Percentiles rank a stretch among this genome's conserved stretches.
These are phyloP conservation scores for Peromyscus leucopus DNA, from an alignment of 2,113 vertebrate species.

Conservation along the genomic window DNA sequence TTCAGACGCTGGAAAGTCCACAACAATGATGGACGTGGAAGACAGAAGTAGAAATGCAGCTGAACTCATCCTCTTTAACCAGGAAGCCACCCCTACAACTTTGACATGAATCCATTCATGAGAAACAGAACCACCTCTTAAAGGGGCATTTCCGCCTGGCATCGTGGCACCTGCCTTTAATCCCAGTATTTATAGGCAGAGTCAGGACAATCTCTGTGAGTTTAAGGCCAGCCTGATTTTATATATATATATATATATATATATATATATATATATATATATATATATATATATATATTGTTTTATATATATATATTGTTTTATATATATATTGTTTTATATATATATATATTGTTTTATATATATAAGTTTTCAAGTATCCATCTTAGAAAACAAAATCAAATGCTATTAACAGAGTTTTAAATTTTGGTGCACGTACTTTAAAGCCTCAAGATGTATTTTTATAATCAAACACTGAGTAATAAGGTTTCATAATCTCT, in stretches of 20 bases:
- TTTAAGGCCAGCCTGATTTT: background rate
- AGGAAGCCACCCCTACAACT: background rate
- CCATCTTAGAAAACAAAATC: background rate
- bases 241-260: background rate
- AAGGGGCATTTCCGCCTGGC: background rate
- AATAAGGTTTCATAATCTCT: background rate
- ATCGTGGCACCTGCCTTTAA: background rate
- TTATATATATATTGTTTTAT: no score
- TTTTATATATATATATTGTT: no score
- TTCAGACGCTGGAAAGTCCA: background rate
- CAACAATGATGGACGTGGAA: no score
- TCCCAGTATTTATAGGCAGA: background rate
- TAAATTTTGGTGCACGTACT: background rate
- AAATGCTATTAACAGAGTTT: background rate
- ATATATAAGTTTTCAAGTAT: conserved; percentile 12
- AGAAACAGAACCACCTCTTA: background rate
- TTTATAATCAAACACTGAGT: background rate
- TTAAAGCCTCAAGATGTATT: background rate
- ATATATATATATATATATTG: no score
- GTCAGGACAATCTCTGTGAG: background rate
- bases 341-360: no score
- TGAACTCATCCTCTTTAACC: background rate
- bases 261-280: no score
- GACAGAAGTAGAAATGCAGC: background rate
- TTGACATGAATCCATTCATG: background rate